A percentile compares a stretch with the other conserved stretches of the same genome.
These are phyloP conservation scores for Otis tarda DNA, from an alignment of 2,113 vertebrate genomes.

Conservation along the genomic window DNA sequence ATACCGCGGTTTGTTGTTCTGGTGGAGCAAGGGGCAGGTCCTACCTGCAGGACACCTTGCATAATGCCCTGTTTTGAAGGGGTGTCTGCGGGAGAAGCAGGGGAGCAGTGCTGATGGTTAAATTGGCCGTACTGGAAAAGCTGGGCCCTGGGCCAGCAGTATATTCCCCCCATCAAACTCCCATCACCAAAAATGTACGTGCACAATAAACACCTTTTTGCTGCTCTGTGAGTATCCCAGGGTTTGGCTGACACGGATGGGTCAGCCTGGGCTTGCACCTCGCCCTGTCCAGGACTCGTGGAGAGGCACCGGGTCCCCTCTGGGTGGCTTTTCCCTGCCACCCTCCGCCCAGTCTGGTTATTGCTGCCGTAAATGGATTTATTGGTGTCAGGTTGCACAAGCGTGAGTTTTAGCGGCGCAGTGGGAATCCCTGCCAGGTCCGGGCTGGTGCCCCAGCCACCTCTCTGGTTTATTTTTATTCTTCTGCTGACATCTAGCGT, in stretches of 20 bases:
- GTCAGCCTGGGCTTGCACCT: background rate
- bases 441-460: background rate
- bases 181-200: accelerated
- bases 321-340: background rate
- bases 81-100: background rate
- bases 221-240: background rate
- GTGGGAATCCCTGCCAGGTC: background rate
- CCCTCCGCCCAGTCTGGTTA: background rate
- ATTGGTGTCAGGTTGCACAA: background rate
- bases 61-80: background rate
- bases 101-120: background rate
- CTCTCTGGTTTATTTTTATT: background rate
- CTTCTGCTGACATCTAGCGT: slow-evolving; percentile 61
- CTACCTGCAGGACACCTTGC: background rate
- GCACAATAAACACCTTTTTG: background rate
- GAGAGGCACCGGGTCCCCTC: background rate
- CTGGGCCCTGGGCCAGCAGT: background rate
- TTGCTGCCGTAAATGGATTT: background rate
- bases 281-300: accelerated
- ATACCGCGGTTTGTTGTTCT: background rate
- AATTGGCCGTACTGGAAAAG: background rate
- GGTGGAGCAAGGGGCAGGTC: background rate
- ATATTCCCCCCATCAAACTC: no score
- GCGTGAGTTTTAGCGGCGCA: background rate
- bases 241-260: accelerated